A percentile compares a stretch with the other conserved stretches of the same genome.
Conservation (phyloP, 2,797 vertebrate genomes). For the Thalassophryne amazonica region DNA sequence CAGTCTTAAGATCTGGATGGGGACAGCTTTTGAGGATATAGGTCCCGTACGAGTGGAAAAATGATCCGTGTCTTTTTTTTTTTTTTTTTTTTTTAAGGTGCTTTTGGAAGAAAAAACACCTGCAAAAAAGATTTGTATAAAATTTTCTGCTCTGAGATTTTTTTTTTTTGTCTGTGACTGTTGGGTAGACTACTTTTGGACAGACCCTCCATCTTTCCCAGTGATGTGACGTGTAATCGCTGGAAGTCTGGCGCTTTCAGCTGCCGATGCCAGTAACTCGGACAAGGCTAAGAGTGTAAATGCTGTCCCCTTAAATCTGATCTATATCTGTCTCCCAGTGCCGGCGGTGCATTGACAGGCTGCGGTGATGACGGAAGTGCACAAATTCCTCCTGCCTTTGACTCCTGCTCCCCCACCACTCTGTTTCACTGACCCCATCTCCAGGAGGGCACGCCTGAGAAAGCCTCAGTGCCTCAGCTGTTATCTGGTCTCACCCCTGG, state of each 20-base stretch:
- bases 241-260: conserved; percentile 53
- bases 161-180: too few relatives aligned
- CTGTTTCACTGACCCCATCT: conserved; percentile 69
- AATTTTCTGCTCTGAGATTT: too few relatives aligned
- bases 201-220: neutral
- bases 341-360: conserved; percentile 46
- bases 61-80: too few relatives aligned
- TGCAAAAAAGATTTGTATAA: too few relatives aligned
- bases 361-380: conserved; percentile 54
- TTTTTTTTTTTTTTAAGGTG: too few relatives aligned
- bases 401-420: conserved; percentile 9
- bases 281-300: conserved; percentile 63
- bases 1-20: too few relatives aligned
- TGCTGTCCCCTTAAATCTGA: conserved; percentile 65
- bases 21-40: too few relatives aligned
- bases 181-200: too few relatives aligned
- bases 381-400: conserved; percentile 52
- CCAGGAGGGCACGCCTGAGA: conserved; percentile 54
- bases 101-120: too few relatives aligned
- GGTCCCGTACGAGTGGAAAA: too few relatives aligned
- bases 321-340: conserved; percentile 74
- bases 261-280: conserved; percentile 72
- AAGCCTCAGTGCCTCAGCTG: conserved; percentile 74
- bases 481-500: conserved; percentile 65
- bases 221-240: conserved; percentile 51